Base-by-base conservation (phyloP, 1,140 invertebrate genomes). In the Drosophila fuyamai region DNA sequence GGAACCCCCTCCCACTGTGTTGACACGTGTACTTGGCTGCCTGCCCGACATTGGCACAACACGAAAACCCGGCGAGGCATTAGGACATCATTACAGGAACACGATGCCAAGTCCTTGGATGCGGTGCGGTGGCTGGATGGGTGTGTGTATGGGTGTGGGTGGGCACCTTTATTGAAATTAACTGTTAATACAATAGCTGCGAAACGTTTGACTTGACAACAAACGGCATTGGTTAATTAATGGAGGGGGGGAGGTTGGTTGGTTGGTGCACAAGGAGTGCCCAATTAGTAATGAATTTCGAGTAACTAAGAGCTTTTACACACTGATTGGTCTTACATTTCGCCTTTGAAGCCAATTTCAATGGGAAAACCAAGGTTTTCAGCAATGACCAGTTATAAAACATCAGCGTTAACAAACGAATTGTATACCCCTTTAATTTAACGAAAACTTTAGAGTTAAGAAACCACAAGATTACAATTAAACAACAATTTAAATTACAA, bases 61-160 rank as follows among this genome's bases (percentile, higher is more conserved):
- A 84, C 67, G 81, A 77, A 54, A 84, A 65, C 58, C 63, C 50
- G 70, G 46, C 60, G 43, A 51, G 74, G 68, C 83, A 86, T 88
- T 86, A 82, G 73, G 83, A 81, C 82, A 79, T 86, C 75, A 86
- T 86, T 86, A 86, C 75, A 60, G 70, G 61, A 65, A 82, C 79
- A 81, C 63, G 78, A 56, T 29, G 56, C 43, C 38, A 47, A 16
- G 40, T 59, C 14, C 40, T 38, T 60, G 48, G 48, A 5, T 43
- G 27, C n/a, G n/a, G n/a, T 48, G 55, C 32, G 46, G 35, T 43
- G 60, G 61, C 32, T 10, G 4, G 23, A 8, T 6, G 38, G 1
- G 23, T 29, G 43, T 27, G 10, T 40, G 40, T 47, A 51, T 47
- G 48, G 55, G 55, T 16, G 44, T 23, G 44, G 29, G 16, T 43